A percentile compares a stretch with the other conserved stretches of the same genome.
These are phyloP conservation scores for Nothoprocta pentlandii DNA, from an alignment of 2,113 vertebrate genomes.

Conservation along the genomic window DNA sequence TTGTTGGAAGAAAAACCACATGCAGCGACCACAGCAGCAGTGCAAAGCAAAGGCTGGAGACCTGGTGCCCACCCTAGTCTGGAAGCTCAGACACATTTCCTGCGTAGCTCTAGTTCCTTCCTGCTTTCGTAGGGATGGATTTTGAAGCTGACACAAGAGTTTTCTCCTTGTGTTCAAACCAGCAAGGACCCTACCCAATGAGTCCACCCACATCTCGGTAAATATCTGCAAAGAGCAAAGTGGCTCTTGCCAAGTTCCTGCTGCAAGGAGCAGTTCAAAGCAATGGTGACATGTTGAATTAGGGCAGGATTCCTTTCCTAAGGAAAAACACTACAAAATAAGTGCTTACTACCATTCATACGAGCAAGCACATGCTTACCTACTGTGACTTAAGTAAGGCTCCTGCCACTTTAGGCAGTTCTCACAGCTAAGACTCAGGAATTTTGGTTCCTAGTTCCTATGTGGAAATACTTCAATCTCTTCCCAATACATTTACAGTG, in stretches of 20 bases:
- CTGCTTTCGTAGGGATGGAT: background rate
- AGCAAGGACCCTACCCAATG: background rate
- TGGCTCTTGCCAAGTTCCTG: background rate
- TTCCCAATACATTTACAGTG: conserved; percentile 66
- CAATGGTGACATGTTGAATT: background rate
- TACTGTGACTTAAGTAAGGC: background rate
- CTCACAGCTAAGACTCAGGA: background rate
- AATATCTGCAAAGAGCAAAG: background rate
- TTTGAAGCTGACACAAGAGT: background rate
- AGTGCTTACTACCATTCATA: background rate
- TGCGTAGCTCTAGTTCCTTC: background rate
- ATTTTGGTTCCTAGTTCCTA: background rate
- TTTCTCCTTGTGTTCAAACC: background rate
- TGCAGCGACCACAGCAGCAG: background rate
- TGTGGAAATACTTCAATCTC: conserved; percentile 66
- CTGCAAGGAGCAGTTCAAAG: conserved; percentile 6
- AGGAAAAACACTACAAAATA: conserved; percentile 25
- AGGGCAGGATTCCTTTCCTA: background rate
- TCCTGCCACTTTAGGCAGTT: background rate
- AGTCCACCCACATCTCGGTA: background rate
- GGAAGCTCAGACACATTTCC: background rate
- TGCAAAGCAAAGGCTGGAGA: background rate
- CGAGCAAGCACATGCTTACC: background rate
- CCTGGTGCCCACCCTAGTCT: background rate
- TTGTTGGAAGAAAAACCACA: background rate